Evolutionary conservation across 1,140 invertebrate genomes (phyloP).

Genomic region (Carposina sasakii): DNA sequence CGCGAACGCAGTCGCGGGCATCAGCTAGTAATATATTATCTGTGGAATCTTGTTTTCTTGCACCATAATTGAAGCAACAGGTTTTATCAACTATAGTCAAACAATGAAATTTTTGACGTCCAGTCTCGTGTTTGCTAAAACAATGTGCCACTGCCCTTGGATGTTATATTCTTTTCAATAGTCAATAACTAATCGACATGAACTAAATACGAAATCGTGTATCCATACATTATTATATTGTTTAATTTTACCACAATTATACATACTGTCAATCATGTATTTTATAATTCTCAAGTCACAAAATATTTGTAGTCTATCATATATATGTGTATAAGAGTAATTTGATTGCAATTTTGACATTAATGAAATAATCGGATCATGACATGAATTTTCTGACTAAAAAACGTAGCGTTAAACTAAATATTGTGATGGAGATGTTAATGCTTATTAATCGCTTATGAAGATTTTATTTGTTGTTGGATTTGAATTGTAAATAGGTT

Average conservation of each 20-base stretch:
- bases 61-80: too few relatives aligned
- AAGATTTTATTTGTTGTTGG: constrained; percentile 56
- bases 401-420: constrained; percentile 20
- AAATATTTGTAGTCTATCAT: too few relatives aligned
- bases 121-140: too few relatives aligned
- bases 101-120: too few relatives aligned
- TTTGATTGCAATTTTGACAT: constrained; percentile 29
- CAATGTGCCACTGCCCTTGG: too few relatives aligned
- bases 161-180: too few relatives aligned
- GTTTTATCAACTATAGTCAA: too few relatives aligned
- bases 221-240: constrained; percentile 14
- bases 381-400: constrained; percentile 47
- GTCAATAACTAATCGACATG: too few relatives aligned
- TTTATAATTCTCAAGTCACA: constrained; percentile 38
- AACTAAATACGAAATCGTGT: too few relatives aligned
- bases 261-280: constrained; percentile 39
- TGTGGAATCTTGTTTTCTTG: too few relatives aligned
- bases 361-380: constrained; percentile 37
- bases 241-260: constrained; percentile 19
- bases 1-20: too few relatives aligned
- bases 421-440: constrained; percentile 12
- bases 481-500: constrained; percentile 40
- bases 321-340: constrained; percentile 30
- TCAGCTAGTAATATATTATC: too few relatives aligned
- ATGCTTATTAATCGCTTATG: constrained; percentile 34